Percentiles rank a stretch among this genome's conserved stretches.
Evolutionary conservation across 1,140 invertebrate species (phyloP).

Genomic region (Platyscapa corneri): DNA sequence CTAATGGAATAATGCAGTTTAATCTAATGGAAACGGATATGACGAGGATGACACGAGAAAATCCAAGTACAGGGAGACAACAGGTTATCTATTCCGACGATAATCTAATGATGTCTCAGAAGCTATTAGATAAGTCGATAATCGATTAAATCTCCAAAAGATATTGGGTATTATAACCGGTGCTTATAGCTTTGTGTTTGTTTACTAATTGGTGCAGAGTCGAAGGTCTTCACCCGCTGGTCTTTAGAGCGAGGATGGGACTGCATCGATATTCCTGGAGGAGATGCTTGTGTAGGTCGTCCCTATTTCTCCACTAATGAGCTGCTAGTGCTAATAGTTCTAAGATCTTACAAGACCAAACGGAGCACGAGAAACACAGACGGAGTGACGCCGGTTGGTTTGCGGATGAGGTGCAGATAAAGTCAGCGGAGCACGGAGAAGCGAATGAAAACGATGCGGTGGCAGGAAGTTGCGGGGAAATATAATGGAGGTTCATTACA

Average conservation of each 20-base stretch:
- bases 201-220: not conserved
- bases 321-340: constrained; percentile 28
- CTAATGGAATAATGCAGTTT: not conserved
- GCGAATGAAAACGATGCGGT: not conserved
- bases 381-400: not conserved
- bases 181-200: not conserved
- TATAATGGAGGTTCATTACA: not conserved
- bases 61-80: too few species aligned
- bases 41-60: too few species aligned
- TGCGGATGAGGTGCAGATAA: not conserved
- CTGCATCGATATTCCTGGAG: not conserved
- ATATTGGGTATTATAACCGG: not conserved
- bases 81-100: not conserved
- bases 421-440: not conserved
- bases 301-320: constrained; percentile 14
- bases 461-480: not conserved
- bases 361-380: not conserved
- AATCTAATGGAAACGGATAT: too few species aligned
- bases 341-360: not conserved
- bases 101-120: not conserved
- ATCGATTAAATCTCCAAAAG: constrained; percentile 6
- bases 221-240: too few species aligned
- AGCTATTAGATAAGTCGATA: not conserved
- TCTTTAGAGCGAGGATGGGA: not conserved
- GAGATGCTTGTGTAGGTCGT: not conserved